Percentiles rank a stretch among this genome's conserved stretches.
Evolutionary conservation across 2,888 invertebrate genomes (phyloP).

Genomic region (Schizotus pectinicornis): DNA sequence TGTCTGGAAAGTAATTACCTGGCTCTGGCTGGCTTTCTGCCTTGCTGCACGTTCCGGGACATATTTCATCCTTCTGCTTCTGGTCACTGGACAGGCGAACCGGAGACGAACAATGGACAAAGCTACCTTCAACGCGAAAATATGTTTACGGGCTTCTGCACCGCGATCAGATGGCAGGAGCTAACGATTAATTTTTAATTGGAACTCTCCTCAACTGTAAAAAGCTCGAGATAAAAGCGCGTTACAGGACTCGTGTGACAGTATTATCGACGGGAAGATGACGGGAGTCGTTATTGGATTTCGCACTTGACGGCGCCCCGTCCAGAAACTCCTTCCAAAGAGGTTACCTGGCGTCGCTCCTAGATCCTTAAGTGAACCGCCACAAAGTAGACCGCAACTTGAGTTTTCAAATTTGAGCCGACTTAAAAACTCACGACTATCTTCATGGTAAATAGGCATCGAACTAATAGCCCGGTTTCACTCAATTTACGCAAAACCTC

Average conservation of each 20-base stretch:
- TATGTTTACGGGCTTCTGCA: slow-evolving; percentile 15
- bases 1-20: slow-evolving; percentile 61
- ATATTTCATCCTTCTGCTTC: slow-evolving; percentile 58
- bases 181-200: slow-evolving; percentile 21
- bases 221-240: background rate
- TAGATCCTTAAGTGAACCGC: too few species aligned
- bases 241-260: background rate
- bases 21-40: slow-evolving; percentile 54
- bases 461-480: too few species aligned
- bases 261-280: too few species aligned
- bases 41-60: slow-evolving; percentile 49
- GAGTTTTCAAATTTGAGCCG: too few species aligned
- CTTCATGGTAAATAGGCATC: too few species aligned
- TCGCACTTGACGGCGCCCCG: too few species aligned
- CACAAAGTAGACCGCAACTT: too few species aligned
- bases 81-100: slow-evolving; percentile 54
- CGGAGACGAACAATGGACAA: slow-evolving; percentile 17
- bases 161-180: background rate
- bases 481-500: too few species aligned
- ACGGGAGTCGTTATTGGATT: too few species aligned
- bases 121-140: background rate
- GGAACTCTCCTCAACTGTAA: slow-evolving; percentile 10
- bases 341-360: too few species aligned
- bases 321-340: too few species aligned
- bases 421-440: too few species aligned